Percentiles rank a stretch among this genome's conserved stretches.
These are phyloP conservation scores for Balaenoptera acutorostrata DNA, from an alignment of 2,113 vertebrate species.

Conservation along the genomic window DNA sequence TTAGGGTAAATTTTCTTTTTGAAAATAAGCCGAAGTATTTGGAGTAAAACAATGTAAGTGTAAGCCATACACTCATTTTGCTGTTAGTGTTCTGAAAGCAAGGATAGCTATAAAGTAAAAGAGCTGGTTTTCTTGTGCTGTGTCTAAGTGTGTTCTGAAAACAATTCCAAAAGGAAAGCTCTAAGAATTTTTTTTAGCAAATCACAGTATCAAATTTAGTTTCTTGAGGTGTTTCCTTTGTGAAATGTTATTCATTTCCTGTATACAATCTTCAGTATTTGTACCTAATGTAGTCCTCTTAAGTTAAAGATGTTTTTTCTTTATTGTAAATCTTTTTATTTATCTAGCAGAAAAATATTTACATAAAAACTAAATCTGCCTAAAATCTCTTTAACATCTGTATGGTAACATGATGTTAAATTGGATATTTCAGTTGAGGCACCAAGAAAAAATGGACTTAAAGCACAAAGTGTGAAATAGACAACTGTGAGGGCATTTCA, in stretches of 20 bases:
- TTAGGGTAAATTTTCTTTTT: neutral
- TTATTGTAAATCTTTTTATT: neutral
- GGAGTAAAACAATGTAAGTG: neutral
- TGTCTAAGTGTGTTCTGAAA: neutral
- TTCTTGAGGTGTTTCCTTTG: neutral
- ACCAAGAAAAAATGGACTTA: neutral
- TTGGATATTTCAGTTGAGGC: neutral
- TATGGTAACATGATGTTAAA: neutral
- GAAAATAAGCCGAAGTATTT: neutral
- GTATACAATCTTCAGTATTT: neutral
- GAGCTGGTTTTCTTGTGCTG: neutral
- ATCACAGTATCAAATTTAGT: neutral
- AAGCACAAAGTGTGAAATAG: neutral
- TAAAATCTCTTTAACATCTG: neutral
- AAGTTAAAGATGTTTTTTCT: neutral
- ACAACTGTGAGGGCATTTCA: neutral
- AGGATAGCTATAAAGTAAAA: neutral
- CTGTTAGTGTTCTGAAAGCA: neutral
- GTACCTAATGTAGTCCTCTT: neutral
- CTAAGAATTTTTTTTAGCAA: neutral
- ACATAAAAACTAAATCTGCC: neutral
- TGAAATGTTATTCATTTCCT: neutral
- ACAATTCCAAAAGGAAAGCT: neutral
- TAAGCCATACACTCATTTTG: neutral
- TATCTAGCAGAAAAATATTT: neutral